A percentile compares a stretch with the other conserved stretches of the same genome.
Conservation (phyloP, 2,113 vertebrate species). For the Dipodomys stephensi region DNA sequence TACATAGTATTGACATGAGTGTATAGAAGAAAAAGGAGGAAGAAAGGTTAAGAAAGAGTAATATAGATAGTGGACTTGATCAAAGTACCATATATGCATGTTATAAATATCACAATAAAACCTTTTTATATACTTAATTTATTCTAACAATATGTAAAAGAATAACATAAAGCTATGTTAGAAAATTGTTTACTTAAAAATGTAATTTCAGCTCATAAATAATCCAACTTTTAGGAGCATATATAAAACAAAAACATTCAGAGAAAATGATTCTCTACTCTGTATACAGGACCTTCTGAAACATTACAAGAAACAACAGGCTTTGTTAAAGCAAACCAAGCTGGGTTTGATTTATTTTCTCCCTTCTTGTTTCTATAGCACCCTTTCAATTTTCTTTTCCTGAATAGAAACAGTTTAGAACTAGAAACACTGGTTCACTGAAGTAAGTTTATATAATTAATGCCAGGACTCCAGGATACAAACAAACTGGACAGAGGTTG, state of each 20-base stretch:
- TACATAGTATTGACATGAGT: too few species aligned
- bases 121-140: too few species aligned
- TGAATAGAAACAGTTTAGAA: slow-evolving; percentile 85
- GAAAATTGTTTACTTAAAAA: too few species aligned
- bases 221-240: slow-evolving; percentile 78
- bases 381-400: slow-evolving; percentile 82
- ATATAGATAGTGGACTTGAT: too few species aligned
- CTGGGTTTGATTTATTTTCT: slow-evolving; percentile 69
- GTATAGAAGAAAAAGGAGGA: slow-evolving; percentile 75
- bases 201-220: slow-evolving; percentile 82
- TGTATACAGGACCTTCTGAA: slow-evolving; percentile 68
- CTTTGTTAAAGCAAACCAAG: slow-evolving; percentile 69
- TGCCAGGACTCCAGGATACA: slow-evolving; percentile 69
- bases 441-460: slow-evolving; percentile 77
- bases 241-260: slow-evolving; percentile 77
- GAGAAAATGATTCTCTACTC: slow-evolving; percentile 76
- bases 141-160: too few species aligned
- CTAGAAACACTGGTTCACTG: slow-evolving; percentile 79
- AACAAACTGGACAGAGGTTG: slow-evolving; percentile 72
- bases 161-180: too few species aligned
- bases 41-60: neutral
- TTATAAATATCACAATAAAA: too few species aligned
- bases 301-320: slow-evolving; percentile 55
- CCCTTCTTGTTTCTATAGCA: slow-evolving; percentile 76
- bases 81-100: too few species aligned